A percentile compares a stretch with the other conserved stretches of the same genome.
phyloP scores from a whole-genome alignment of 1,140 invertebrate genomes.

The Pararge aegeria region DNA sequence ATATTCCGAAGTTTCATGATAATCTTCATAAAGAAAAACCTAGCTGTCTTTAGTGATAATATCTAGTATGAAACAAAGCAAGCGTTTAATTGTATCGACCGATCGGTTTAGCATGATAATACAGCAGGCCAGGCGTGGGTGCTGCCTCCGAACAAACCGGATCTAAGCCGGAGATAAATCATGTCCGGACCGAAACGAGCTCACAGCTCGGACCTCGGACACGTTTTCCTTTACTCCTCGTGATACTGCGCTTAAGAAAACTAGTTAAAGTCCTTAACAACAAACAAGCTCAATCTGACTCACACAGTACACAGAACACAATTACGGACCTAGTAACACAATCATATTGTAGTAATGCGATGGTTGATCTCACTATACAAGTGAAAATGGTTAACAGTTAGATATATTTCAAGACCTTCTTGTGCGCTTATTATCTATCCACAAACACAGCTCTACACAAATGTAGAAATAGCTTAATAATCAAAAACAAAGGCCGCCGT shows the following conservation, averaged over 20 bases:
- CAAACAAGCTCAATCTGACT: constrained; percentile 10
- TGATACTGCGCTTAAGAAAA: constrained; percentile 15
- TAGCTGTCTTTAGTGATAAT: background rate
- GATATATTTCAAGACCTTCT: background rate
- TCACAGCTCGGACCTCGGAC: constrained; percentile 25
- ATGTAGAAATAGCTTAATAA: background rate
- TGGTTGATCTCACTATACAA: background rate
- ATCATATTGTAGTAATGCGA: constrained; percentile 6
- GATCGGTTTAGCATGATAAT: constrained; percentile 65
- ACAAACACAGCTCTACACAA: too few species aligned
- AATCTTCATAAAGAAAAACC: background rate
- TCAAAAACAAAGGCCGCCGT: constrained; percentile 4
- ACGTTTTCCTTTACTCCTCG: constrained; percentile 18
- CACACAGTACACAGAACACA: background rate
- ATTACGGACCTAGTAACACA: background rate
- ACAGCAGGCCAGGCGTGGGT: constrained; percentile 60
- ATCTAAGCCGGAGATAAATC: constrained; percentile 65
- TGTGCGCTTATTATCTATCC: too few species aligned
- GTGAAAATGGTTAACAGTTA: background rate
- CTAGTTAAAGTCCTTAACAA: constrained; percentile 3
- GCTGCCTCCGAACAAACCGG: constrained; percentile 49
- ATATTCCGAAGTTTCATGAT: too few species aligned
- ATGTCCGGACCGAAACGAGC: constrained; percentile 43
- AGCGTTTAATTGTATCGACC: constrained; percentile 43
- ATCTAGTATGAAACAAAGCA: constrained; percentile 34